Base-by-base conservation (phyloP, 2,797 vertebrate genomes). In the Phaenicophaeus curvirostris region DNA sequence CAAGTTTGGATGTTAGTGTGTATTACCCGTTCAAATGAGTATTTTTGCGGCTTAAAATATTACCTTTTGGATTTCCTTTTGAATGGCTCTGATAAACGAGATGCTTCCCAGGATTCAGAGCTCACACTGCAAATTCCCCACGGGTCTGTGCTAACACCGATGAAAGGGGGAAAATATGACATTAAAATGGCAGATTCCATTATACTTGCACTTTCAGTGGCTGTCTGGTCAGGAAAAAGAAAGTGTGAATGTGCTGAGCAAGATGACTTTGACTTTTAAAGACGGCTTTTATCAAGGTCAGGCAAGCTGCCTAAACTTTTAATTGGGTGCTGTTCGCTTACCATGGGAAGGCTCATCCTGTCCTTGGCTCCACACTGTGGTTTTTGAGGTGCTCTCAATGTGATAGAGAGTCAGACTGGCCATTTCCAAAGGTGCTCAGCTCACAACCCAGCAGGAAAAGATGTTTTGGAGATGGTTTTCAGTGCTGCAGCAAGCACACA, bases 211-310 rank as follows among this genome's bases (percentile, higher is more conserved):
- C 97, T 51, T 98, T 96, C 76, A 78, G 84, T 68, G 57, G 61
- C 94, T 97, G 85, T 82, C 96, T 94, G 31, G 61, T 87, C 87
- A 68, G 91, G 85, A 96, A 80, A 62, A 81, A 81, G 93, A 81
- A 97, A 90, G 97, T 98, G 97, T 98, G 97, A 98, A 97, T 95
- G 78, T 90, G 95, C 91, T 59, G 92, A 96, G 95, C 85, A 94
- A 66, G 77, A 92, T 88, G 87, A 88, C 93, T 95, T 96, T 81
- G 93, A 76, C 94, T 95, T 95, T 68, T 86, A 24, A 39, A 63
- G 91, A 73, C 10, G 1, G 5, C 58, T 91, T 92, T 87, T 92
- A 95, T 78, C 87, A 91, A 96, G 93, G 94, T 95, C 94, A 89
- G 0, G 1, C 42, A 63, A 87, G 33, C 33, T 84, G 73, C 44